Percentiles rank a stretch among this genome's conserved stretches.
Evolutionary conservation across 2,888 invertebrate genomes (phyloP).

Genomic region (Temnothorax unifasciatus): DNA sequence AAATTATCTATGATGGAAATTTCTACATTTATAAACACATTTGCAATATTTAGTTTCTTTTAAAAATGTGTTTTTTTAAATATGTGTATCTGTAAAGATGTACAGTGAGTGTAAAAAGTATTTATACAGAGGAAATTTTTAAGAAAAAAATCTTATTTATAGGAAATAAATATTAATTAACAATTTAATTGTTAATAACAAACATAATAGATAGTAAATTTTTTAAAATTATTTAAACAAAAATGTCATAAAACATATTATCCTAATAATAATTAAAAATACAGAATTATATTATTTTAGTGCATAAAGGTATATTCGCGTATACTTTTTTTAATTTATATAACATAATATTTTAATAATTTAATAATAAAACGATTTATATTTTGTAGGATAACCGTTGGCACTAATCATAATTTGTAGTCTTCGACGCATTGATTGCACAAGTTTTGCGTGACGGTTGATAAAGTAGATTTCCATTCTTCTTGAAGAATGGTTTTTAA

Average conservation of each 20-base stretch:
- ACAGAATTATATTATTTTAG: not conserved
- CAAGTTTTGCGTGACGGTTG: not conserved
- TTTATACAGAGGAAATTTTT: not conserved
- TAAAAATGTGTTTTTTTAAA: not conserved
- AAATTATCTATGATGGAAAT: not conserved
- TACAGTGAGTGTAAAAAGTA: not conserved
- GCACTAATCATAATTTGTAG: not conserved
- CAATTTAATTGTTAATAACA: not conserved
- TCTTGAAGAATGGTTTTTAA: not conserved
- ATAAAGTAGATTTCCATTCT: not conserved
- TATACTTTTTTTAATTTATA: not conserved
- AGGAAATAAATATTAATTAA: not conserved
- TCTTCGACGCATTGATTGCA: not conserved
- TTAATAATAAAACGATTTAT: too few relatives aligned
- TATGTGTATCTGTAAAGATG: not conserved
- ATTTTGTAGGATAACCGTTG: not conserved
- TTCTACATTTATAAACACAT: not conserved
- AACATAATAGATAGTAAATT: not conserved
- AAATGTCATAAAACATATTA: not conserved
- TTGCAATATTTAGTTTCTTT: not conserved
- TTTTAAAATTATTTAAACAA: not conserved
- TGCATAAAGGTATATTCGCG: not conserved
- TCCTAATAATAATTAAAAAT: not conserved
- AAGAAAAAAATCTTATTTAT: not conserved
- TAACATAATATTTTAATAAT: not conserved